Base-by-base conservation (phyloP, 2,888 invertebrate genomes). In the Smittia sp. region DNA sequence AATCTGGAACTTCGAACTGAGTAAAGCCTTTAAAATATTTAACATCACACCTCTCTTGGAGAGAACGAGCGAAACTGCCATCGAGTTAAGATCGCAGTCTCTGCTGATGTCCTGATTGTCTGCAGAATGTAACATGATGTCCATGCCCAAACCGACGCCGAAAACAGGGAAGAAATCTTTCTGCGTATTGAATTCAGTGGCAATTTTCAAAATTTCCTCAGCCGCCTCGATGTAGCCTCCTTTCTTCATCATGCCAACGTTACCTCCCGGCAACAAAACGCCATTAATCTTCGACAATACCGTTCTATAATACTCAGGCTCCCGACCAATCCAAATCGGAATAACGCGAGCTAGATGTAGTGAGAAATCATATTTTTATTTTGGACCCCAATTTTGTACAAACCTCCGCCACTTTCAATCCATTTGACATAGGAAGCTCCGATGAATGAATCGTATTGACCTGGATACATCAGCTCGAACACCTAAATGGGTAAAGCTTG, bases 121-220 rank as follows among this genome's bases (percentile, higher is more conserved):
- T 82, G 74, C 87, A 85, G 74, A 89, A 74, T 86, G 87, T 20
- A 88, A 83, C 73, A 92, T 80, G 18, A 91, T 83, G 79, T 94
- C 90, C 80, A 93, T 91, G 6, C 94, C 94, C 22, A 92, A 85
- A 77, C 94, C 94, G 0, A 89, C 92, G 0, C 92, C 93, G 84
- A 90, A 90, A 66, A 94, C 80, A 0, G 94, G 94, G 79, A 92
- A 93, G 78, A 89, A 88, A 75, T 88, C 87, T 0, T 89, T 89
- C 0, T 82, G 80, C 1, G 86, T 82, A 78, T 92, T 91, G 62
- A 87, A 79, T 78, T 86, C 78, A 74, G 85, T 80, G 0, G 90
- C 90, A 62, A 89, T 83, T 74, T 89, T 85, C 77, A 86, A 87
- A 74, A 90, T 86, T 58, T 83, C 81, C 77, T 86, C 85, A 0